A percentile compares a stretch with the other conserved stretches of the same genome.
Evolutionary conservation across 2,888 invertebrate genomes (phyloP).

Genomic region (Agrochola macilenta): DNA sequence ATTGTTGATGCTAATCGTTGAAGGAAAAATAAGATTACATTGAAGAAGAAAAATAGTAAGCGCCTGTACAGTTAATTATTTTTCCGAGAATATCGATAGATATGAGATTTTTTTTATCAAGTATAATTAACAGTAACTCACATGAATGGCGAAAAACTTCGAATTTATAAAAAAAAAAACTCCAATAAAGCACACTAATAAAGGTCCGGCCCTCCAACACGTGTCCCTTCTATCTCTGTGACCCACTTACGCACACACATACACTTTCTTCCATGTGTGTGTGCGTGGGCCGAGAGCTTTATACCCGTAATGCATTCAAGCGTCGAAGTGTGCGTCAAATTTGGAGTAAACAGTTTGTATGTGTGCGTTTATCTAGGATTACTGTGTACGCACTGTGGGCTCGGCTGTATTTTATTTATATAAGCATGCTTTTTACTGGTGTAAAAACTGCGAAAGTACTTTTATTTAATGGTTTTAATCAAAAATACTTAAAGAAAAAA

Average conservation of each 20-base stretch:
- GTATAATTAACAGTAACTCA: background rate
- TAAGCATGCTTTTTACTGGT: background rate
- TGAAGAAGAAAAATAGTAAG: conserved; percentile 7
- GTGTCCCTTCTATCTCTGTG: conserved; percentile 89
- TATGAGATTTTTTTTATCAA: background rate
- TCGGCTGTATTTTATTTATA: conserved; percentile 37
- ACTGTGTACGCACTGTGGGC: conserved; percentile 58
- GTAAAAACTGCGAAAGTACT: background rate
- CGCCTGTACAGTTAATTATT: background rate
- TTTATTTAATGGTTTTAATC: background rate
- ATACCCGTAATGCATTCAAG: conserved; percentile 70
- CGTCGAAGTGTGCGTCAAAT: conserved; percentile 72
- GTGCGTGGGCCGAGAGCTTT: conserved; percentile 67
- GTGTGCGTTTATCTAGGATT: conserved; percentile 78
- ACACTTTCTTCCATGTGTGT: conserved; percentile 56
- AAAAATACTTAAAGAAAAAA: background rate
- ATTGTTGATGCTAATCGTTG: background rate
- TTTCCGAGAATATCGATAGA: no score
- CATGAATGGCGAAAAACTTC: background rate
- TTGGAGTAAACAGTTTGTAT: conserved; percentile 75
- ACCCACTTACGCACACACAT: conserved; percentile 86
- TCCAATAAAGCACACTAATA: conserved; percentile 73
- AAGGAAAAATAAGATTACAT: background rate
- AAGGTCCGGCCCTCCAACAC: conserved; percentile 87
- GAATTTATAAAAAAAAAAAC: background rate